Evolutionary conservation across 2,113 vertebrate genomes (phyloP).

Genomic region (Seriola dumerili): DNA sequence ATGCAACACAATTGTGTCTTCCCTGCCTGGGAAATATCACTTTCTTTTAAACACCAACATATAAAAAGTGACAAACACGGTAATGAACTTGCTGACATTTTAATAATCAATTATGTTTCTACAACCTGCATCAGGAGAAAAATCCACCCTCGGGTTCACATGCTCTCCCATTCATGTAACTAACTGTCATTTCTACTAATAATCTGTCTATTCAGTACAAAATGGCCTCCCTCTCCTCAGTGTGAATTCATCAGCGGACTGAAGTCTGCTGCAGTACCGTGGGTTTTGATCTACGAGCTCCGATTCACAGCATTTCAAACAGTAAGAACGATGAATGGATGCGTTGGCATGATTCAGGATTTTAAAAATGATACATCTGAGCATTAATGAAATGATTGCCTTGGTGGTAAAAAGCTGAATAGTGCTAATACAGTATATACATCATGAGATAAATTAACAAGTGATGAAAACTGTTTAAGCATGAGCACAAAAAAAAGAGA

Average conservation of each 20-base stretch:
- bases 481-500: constrained; percentile 22
- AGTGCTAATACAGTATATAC: constrained; percentile 26
- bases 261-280: constrained; percentile 34
- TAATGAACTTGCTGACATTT: constrained; percentile 45
- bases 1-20: neutral
- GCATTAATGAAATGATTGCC: neutral
- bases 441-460: constrained; percentile 55
- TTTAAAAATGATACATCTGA: constrained; percentile 16
- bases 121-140: constrained; percentile 55
- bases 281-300: constrained; percentile 10
- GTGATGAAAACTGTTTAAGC: constrained; percentile 27
- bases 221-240: neutral
- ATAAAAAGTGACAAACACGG: constrained; percentile 18
- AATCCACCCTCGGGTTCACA: constrained; percentile 22
- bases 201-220: constrained; percentile 22
- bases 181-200: neutral
- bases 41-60: neutral
- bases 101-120: constrained; percentile 53
- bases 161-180: neutral
- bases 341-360: constrained; percentile 14
- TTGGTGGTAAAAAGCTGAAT: constrained; percentile 12
- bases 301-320: constrained; percentile 56
- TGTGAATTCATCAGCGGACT: constrained; percentile 1
- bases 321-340: neutral
- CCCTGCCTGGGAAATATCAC: neutral